phyloP scores from a whole-genome alignment of 2,113 vertebrate species.

The Myiopsitta monachus region DNA sequence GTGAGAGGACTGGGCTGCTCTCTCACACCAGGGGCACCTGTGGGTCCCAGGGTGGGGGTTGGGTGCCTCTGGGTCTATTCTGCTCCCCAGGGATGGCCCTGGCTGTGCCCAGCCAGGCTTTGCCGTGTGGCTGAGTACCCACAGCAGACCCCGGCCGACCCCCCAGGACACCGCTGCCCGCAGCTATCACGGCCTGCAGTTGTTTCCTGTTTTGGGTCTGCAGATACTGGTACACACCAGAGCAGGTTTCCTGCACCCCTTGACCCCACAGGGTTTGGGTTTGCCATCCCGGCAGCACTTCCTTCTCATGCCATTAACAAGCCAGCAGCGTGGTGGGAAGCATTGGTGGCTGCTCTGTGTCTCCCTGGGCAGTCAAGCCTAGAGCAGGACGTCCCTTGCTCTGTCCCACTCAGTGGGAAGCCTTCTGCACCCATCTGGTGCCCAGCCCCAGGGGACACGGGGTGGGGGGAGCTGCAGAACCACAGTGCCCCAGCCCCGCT shows the following conservation, averaged over 20 bases:
- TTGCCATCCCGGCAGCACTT: neutral
- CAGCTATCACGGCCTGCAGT: neutral
- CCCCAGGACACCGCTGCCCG: neutral
- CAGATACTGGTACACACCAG: neutral
- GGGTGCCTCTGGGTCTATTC: neutral
- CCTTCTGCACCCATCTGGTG: neutral
- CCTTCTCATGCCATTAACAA: neutral
- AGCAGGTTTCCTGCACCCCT: neutral
- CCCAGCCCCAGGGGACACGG: accelerated
- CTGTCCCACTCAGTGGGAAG: accelerated
- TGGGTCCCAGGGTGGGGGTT: accelerated
- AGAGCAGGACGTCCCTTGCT: neutral
- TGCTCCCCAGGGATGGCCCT: neutral
- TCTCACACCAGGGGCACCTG: accelerated
- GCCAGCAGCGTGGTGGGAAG: neutral
- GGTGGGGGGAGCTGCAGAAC: neutral
- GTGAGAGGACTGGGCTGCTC: accelerated
- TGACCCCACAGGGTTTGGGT: neutral
- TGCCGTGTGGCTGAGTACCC: accelerated
- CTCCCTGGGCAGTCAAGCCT: neutral
- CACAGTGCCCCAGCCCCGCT: accelerated
- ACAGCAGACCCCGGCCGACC: accelerated
- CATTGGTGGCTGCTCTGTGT: accelerated
- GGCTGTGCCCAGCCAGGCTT: neutral
- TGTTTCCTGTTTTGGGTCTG: constrained; percentile 40